Evolutionary conservation across 1,140 invertebrate genomes (phyloP).

Genomic region (Lordiphosa collinella): DNA sequence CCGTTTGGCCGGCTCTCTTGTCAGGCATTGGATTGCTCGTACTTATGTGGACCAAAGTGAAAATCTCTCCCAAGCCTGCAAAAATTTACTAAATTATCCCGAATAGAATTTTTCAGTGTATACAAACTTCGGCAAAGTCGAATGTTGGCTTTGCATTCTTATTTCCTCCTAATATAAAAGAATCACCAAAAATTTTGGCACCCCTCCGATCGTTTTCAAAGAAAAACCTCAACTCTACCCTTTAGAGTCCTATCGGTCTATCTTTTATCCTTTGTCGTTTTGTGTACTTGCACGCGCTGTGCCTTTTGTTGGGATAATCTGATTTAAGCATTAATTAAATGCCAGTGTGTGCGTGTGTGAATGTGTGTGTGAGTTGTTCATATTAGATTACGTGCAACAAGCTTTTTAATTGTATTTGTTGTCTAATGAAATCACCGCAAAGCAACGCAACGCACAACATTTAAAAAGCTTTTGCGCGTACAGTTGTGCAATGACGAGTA

Average conservation of each 20-base stretch:
- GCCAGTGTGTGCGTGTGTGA: constrained; percentile 11
- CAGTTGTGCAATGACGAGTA: constrained; percentile 16
- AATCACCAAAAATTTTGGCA: not conserved
- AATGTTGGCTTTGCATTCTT: too few species aligned
- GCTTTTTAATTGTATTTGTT: constrained; percentile 71
- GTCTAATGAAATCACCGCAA: constrained; percentile 68
- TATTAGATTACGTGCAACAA: constrained; percentile 71
- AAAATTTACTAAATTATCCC: too few species aligned
- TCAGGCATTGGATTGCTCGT: too few species aligned
- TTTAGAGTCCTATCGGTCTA: not conserved
- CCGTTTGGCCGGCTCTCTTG: too few species aligned
- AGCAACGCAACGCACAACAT: constrained; percentile 25
- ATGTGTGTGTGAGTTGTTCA: constrained; percentile 29
- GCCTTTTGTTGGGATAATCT: constrained; percentile 62
- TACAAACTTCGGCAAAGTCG: too few species aligned
- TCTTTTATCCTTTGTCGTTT: constrained; percentile 3
- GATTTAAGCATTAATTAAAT: constrained; percentile 70
- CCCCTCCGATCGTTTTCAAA: too few species aligned
- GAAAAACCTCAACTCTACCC: too few species aligned
- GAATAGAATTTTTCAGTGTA: too few species aligned
- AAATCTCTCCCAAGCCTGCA: too few species aligned
- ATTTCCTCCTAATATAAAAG: not conserved
- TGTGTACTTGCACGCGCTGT: constrained; percentile 5
- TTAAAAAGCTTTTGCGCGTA: constrained; percentile 59
- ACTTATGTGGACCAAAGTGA: too few species aligned